Base-by-base conservation (phyloP, 2,888 invertebrate species). In the Callimorpha dominula region DNA sequence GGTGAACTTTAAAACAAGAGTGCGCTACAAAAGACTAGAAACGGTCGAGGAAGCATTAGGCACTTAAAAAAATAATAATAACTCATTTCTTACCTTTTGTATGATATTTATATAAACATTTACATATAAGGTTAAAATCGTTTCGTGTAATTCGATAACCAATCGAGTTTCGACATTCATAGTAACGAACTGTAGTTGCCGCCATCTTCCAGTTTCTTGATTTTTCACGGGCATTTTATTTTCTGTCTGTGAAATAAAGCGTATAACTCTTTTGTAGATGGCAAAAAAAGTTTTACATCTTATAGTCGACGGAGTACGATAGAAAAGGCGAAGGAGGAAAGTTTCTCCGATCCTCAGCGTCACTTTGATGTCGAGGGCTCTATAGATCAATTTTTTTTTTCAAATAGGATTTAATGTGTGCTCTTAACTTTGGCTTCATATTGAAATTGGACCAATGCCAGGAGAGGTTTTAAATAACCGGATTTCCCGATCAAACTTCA, bases 211-310 rank as follows among this genome's bases (percentile, higher is more conserved):
- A 78, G 80, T 81, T 81, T 75, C 78, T 68, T 80, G 77, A 80
- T 79, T 87, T 88, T 88, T 86, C 84, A 85, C 85, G 81, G 85
- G 83, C 82, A 83, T 89, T 89, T 86, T 83, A 83, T 87, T 86
- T 88, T 83, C 31, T 14, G 82, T 85, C 83, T 82, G 85, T 68
- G 81, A 89, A 88, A 87, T 89, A 88, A 86, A 88, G 80, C 84
- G 84, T 85, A 79, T 85, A 84, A 87, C 85, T 88, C 80, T 85
- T 87, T 87, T 88, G 86, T 84, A 81, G 82, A 76, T 73, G 31
- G n/a, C n/a, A 81, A 86, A 86, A 87, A 86, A 87, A 84, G 82
- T 88, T 89, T 89, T 88, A 87, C 87, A 85, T 83, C 78, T 82
- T 70, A 81, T 86, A 87, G 82, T 86, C 83, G 80, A 83, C 81